phyloP scores from a whole-genome alignment of 2,113 vertebrate species.

The Platanista minor region DNA sequence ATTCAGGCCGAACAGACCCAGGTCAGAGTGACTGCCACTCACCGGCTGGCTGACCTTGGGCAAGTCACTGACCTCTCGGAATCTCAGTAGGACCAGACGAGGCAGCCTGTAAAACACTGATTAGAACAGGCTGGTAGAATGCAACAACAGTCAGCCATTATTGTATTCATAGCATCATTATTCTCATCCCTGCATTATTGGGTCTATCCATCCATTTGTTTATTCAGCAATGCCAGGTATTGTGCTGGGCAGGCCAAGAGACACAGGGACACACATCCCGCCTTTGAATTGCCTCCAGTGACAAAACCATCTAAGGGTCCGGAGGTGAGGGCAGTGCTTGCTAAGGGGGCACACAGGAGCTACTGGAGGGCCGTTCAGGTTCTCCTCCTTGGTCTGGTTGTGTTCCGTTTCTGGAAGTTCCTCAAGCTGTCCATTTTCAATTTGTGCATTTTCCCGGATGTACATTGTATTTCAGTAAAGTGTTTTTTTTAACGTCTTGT shows the following conservation, averaged over 20 bases:
- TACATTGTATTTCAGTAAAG: neutral
- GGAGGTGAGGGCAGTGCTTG: neutral
- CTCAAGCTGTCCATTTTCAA: too few relatives aligned
- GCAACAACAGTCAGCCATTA: neutral
- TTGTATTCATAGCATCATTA: neutral
- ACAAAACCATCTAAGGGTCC: neutral
- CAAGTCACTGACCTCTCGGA: neutral
- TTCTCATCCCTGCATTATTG: neutral
- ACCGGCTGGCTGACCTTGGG: constrained; percentile 36
- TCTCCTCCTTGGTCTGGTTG: neutral
- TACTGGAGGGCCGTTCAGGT: fast-evolving
- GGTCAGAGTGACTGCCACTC: constrained; percentile 22
- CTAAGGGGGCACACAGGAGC: neutral
- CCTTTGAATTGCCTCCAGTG: neutral
- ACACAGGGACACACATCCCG: neutral
- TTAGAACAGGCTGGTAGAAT: fast-evolving
- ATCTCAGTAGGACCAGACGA: neutral
- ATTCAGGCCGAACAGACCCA: neutral
- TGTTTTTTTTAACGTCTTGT: neutral
- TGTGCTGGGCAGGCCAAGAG: neutral
- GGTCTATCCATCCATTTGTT: neutral
- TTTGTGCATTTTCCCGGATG: neutral
- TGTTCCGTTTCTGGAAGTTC: neutral
- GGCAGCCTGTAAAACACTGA: neutral
- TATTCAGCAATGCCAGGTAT: neutral